Conservation (phyloP, 2,113 vertebrate species). For the Tupaia chinensis region DNA sequence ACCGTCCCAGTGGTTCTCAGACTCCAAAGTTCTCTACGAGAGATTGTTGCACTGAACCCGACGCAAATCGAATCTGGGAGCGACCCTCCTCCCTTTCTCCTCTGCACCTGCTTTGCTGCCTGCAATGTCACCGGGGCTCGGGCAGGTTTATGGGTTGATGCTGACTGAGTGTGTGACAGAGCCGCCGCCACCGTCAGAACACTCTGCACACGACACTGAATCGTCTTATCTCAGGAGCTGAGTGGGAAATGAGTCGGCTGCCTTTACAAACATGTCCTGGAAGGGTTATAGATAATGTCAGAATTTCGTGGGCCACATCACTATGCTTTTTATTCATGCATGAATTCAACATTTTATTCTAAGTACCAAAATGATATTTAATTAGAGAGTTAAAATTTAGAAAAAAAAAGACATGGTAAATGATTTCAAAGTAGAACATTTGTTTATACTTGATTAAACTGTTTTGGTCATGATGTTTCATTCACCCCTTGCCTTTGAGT, state of each 20-base stretch:
- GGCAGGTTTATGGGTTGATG: neutral
- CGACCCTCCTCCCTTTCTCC: neutral
- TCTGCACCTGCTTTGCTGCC: neutral
- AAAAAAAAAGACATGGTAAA: neutral
- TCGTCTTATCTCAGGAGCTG: neutral
- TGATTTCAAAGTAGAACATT: constrained; percentile 49
- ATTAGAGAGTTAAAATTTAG: constrained; percentile 22
- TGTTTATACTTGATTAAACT: constrained; percentile 46
- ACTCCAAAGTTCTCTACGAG: constrained; percentile 13
- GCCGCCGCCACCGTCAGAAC: accelerated
- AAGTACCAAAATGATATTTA: constrained; percentile 49
- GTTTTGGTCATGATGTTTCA: constrained; percentile 62
- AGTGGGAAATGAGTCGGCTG: neutral
- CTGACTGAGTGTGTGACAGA: neutral
- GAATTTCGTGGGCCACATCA: neutral
- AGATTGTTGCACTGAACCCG: neutral
- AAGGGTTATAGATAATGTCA: neutral
- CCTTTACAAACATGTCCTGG: neutral
- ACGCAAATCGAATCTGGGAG: neutral
- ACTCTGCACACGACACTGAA: no score
- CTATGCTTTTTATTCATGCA: constrained; percentile 30
- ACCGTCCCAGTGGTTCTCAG: neutral
- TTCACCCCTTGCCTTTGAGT: constrained; percentile 51
- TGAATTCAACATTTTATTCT: constrained; percentile 24
- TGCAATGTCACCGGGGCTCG: neutral